Conservation (phyloP, 2,888 invertebrate genomes). For the Apamea epomidion region DNA sequence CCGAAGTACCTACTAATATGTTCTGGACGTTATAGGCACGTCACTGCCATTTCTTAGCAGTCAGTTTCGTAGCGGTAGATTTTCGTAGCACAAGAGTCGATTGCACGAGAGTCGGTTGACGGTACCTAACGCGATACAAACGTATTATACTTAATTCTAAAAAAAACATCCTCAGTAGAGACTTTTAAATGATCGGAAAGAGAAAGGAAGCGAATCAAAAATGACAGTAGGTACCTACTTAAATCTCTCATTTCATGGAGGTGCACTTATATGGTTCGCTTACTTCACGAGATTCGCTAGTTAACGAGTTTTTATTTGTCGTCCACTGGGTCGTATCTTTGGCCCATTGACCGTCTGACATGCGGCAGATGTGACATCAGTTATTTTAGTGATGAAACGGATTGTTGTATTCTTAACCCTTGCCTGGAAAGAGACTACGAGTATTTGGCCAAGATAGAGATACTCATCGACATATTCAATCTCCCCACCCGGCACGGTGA, state of each 20-base stretch:
- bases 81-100: not conserved
- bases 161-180: not conserved
- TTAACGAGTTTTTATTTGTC: slow-evolving; percentile 4
- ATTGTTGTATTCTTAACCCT: no score
- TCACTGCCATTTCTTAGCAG: not conserved
- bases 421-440: no score
- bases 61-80: not conserved
- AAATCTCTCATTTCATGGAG: not conserved
- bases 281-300: not conserved
- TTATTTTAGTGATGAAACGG: no score
- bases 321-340: no score
- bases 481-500: no score
- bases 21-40: not conserved
- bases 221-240: not conserved
- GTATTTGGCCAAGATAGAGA: no score
- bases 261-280: not conserved
- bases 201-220: no score
- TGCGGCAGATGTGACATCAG: no score
- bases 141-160: not conserved
- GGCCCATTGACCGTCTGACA: no score
- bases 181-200: not conserved
- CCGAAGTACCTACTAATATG: not conserved
- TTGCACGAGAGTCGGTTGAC: not conserved
- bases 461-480: no score
- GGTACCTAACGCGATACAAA: not conserved